Conservation (phyloP, 2,888 invertebrate genomes). For the Imbricaverruca yamaguchii region DNA sequence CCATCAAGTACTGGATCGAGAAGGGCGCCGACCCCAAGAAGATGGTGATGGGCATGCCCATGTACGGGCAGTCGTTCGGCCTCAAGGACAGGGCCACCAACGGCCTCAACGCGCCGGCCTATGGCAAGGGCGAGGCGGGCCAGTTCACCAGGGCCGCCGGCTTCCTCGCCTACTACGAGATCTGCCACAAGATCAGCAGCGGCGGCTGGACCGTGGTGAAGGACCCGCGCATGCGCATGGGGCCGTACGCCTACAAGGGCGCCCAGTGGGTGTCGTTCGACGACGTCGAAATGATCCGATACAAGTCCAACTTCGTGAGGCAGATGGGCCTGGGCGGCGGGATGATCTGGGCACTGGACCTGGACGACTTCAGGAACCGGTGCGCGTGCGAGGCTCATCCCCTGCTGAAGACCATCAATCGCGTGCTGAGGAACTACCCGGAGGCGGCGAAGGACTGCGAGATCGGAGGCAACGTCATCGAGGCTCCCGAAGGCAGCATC, state of each 20-base stretch:
- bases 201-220: conserved; percentile 38
- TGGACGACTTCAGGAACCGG: conserved; percentile 71
- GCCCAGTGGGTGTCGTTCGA: conserved; percentile 90
- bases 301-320: conserved; percentile 61
- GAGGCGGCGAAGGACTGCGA: conserved; percentile 13
- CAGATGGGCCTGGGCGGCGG: conserved; percentile 72
- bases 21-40: conserved; percentile 58
- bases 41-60: conserved; percentile 62
- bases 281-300: conserved; percentile 65
- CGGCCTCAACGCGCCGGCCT: conserved; percentile 58
- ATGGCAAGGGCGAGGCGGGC: conserved; percentile 62
- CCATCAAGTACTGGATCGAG: conserved; percentile 64
- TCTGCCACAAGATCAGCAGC: conserved; percentile 22
- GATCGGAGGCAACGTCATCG: background rate
- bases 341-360: conserved; percentile 85
- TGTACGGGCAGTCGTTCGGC: conserved; percentile 84
- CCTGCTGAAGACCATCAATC: conserved; percentile 65
- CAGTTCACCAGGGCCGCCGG: conserved; percentile 61
- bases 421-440: conserved; percentile 48
- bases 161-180: conserved; percentile 63
- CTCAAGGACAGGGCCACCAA: conserved; percentile 53
- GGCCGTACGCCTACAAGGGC: conserved; percentile 73
- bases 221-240: conserved; percentile 37
- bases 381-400: conserved; percentile 76
- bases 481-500: conserved; percentile 4